Evolutionary conservation across 2,888 invertebrate genomes (phyloP), one percentile per base, ranked within the genome.

Genomic region (Pandemis cinnamomeana): DNA sequence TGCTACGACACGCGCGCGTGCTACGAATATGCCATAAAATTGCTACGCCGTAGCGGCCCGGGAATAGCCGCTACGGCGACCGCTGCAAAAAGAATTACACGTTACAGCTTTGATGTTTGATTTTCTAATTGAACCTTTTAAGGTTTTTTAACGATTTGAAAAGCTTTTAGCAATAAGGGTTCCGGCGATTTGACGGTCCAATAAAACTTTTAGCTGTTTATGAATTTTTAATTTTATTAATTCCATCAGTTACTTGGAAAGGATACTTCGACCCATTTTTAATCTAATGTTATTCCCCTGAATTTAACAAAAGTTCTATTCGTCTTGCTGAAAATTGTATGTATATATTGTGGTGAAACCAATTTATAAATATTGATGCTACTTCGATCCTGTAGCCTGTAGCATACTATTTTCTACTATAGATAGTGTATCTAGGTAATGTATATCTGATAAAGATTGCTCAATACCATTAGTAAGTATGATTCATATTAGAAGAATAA

Each of bases 11-110:
- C 42, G 53, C 53, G 67, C 10, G 55, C 61, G 67, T 74, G 71
- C 74, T 74, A 74, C 70, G 74, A 71, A 74, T 73, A 20, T 62
- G 64, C 60, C 42, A 61, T 74, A 69, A 44, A 66, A 67, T 46
- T 55, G 70, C 67, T 74, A 74, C 74, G 74, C 61, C 70, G 70
- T 53, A 61, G 53, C 55, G 8, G 41, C 15, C 67, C 15, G 13
- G 51, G 51, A 69, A 73, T 67, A 55, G 55, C 55, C 7, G 53
- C 68, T 64, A 53, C 63, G 64, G 15, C 63, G 64, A 1, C 44
- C 67, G 11, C 44, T 8, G 27, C 42, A 66, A 51, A 64, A 48
- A 60, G 44, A 62, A 67, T 71, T 64, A 20, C 48, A 53, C 11
- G 27, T 27, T 15, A 7, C 5, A 41, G 13, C 61, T 67, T 71